Conservation (phyloP, 2,888 invertebrate genomes). For the Apotomis betuletana region DNA sequence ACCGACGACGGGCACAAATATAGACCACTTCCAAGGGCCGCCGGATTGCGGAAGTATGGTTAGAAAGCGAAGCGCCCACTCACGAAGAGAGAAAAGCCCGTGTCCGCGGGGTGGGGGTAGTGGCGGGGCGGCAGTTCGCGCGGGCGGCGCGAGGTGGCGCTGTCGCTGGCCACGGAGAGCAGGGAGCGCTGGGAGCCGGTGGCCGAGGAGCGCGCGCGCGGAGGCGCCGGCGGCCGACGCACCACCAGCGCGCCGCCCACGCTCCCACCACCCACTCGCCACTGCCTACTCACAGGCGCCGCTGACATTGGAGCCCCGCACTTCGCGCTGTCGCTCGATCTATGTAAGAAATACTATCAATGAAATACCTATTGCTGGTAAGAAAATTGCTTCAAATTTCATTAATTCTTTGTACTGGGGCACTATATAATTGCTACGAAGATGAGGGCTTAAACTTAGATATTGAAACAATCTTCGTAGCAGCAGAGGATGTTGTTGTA, state of each 20-base stretch:
- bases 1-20: not conserved
- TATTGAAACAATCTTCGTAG: too few species aligned
- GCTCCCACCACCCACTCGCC: slow-evolving; percentile 61
- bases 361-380: not conserved
- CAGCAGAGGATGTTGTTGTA: too few species aligned
- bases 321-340: slow-evolving; percentile 87
- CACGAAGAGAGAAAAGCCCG: slow-evolving; percentile 81
- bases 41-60: slow-evolving; percentile 65
- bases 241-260: slow-evolving; percentile 55
- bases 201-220: slow-evolving; percentile 58
- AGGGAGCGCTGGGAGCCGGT: slow-evolving; percentile 79
- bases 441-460: too few species aligned
- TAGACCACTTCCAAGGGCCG: slow-evolving; percentile 49
- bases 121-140: slow-evolving; percentile 70
- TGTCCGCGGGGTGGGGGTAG: slow-evolving; percentile 73
- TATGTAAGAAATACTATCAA: slow-evolving; percentile 54
- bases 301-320: slow-evolving; percentile 82
- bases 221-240: slow-evolving; percentile 64
- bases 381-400: too few species aligned
- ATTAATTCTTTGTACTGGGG: too few species aligned
- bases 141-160: slow-evolving; percentile 75
- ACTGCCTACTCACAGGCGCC: slow-evolving; percentile 84
- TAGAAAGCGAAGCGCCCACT: slow-evolving; percentile 83
- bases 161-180: slow-evolving; percentile 80
- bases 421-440: too few species aligned